These are phyloP conservation scores for Anser cygnoides DNA, from an alignment of 2,113 vertebrate genomes.

Conservation along the genomic window DNA sequence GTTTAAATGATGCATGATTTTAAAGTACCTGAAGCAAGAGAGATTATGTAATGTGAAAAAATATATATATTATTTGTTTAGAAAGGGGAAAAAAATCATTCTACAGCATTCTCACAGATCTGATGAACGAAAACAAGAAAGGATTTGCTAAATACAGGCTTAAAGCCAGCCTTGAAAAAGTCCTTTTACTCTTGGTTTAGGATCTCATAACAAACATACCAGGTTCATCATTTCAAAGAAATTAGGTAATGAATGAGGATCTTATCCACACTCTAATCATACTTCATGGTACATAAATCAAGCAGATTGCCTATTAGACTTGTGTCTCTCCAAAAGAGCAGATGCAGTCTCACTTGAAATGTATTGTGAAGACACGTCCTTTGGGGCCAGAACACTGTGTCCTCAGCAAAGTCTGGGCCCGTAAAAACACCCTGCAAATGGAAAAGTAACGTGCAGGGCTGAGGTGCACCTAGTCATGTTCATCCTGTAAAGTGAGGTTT, in stretches of 20 bases:
- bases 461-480: neutral
- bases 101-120: neutral
- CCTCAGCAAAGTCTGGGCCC: neutral
- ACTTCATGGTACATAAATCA: slow-evolving; percentile 54
- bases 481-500: neutral
- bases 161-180: neutral
- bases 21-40: neutral
- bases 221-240: neutral
- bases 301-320: slow-evolving; percentile 55
- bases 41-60: neutral
- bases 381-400: neutral
- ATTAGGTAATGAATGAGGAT: slow-evolving; percentile 29
- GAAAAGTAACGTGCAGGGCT: neutral
- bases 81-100: neutral
- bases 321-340: neutral
- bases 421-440: neutral
- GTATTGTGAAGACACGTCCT: neutral
- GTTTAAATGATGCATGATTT: neutral
- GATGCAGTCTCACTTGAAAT: slow-evolving; percentile 12
- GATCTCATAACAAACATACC: neutral
- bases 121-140: neutral
- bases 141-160: neutral
- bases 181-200: slow-evolving; percentile 14
- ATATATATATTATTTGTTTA: neutral
- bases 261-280: neutral